Evolutionary conservation across 2,113 vertebrate species (phyloP).

Genomic region (Vicugna pacos): DNA sequence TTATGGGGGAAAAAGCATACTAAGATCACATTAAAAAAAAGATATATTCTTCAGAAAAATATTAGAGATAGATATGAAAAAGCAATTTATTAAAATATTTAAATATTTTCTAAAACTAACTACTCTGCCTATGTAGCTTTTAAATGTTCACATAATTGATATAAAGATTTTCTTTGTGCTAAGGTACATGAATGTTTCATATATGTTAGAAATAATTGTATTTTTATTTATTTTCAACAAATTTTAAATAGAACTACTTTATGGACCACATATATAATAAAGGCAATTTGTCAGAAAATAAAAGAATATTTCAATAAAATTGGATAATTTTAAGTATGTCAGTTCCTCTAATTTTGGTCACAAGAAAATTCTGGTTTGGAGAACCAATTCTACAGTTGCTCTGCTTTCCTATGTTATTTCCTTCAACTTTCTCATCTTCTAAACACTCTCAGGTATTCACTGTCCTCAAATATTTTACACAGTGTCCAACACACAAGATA

Average conservation of each 20-base stretch:
- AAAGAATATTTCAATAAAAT: slow-evolving; percentile 22
- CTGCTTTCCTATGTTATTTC: background rate
- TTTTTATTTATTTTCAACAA: background rate
- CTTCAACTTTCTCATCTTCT: background rate
- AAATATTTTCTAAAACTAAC: background rate
- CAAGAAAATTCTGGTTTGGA: background rate
- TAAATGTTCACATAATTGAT: background rate
- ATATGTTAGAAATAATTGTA: background rate
- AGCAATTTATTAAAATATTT: background rate
- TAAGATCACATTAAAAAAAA: background rate
- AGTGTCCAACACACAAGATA: background rate
- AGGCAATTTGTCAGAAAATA: background rate
- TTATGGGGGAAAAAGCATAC: background rate
- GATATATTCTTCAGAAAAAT: background rate
- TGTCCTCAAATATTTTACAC: background rate
- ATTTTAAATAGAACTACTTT: background rate
- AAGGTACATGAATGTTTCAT: background rate
- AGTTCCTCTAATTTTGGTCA: background rate
- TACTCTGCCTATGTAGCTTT: background rate
- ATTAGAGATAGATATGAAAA: background rate
- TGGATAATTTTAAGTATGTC: background rate
- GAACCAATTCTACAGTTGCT: background rate
- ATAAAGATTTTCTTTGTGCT: background rate
- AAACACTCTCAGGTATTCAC: background rate
- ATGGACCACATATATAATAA: background rate